A percentile compares a stretch with the other conserved stretches of the same genome.
Evolutionary conservation across 2,888 invertebrate genomes (phyloP).

Genomic region (Phalera bucephala): DNA sequence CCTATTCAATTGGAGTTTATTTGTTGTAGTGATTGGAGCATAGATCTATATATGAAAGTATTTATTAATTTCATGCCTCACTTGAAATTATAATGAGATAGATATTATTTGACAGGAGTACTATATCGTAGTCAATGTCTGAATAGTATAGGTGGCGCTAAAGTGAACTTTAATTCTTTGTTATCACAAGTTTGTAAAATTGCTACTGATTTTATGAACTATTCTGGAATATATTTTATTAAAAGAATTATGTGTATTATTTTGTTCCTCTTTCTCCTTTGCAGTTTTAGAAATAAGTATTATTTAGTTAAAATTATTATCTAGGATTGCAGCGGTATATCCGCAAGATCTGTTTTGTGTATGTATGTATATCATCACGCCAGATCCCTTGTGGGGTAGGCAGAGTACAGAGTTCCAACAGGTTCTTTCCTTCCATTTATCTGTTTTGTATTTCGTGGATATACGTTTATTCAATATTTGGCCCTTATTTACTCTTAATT

Average conservation of each 20-base stretch:
- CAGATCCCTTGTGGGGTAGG: too few species aligned
- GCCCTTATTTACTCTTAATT: too few species aligned
- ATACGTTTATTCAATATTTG: too few species aligned
- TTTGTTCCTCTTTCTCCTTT: slow-evolving; percentile 8
- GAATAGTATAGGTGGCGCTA: slow-evolving; percentile 36
- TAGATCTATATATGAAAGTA: slow-evolving; percentile 39
- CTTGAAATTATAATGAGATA: slow-evolving; percentile 28
- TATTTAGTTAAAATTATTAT: too few species aligned
- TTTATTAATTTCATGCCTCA: slow-evolving; percentile 30
- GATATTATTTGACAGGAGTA: slow-evolving; percentile 14
- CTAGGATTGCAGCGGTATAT: too few species aligned
- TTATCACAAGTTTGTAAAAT: slow-evolving; percentile 44
- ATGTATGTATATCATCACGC: too few species aligned
- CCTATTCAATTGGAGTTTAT: slow-evolving; percentile 14
- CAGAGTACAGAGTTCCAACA: too few species aligned
- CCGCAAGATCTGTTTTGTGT: too few species aligned
- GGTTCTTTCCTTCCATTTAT: too few species aligned
- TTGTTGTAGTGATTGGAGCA: slow-evolving; percentile 37
- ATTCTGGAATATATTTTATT: slow-evolving; percentile 76
- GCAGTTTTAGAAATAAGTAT: too few species aligned
- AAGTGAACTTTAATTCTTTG: slow-evolving; percentile 38
- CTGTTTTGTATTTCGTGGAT: too few species aligned
- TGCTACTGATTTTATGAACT: slow-evolving; percentile 62
- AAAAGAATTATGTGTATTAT: slow-evolving; percentile 46
- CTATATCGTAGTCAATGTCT: slow-evolving; percentile 30